Evolutionary conservation across 2,113 vertebrate genomes (phyloP), one percentile per base, ranked within the genome.

Genomic region (Polypterus senegalus): DNA sequence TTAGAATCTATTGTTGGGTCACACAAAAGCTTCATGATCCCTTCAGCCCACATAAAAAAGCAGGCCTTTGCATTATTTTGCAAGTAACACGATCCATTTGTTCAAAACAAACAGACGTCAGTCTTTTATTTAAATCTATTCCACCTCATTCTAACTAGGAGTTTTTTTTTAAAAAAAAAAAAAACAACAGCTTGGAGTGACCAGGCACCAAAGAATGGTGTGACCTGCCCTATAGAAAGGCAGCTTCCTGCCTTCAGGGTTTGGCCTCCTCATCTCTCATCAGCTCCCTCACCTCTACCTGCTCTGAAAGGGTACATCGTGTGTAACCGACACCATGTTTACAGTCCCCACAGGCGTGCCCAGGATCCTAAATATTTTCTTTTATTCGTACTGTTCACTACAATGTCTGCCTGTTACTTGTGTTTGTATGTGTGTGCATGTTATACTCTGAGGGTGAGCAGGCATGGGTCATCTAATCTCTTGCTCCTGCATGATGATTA

Each of bases 231-330:
- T 27, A 55, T 2, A 55, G 10, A 55, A 55, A 55, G 10, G 43
- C 54, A 8, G 9, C 54, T 55, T 55, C 54, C 54, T 55, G 54
- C 54, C 54, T 55, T 11, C 54, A 55, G 54, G 54, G 54, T 27
- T 55, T 27, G 27, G 54, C 43, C 54, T 55, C 54, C 54, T 10
- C 10, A 55, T 55, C 5, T 55, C 4, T 55, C 54, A 55, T 9
- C 54, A 55, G 9, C 54, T 10, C 5, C 10, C 54, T 55, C 54
- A 8, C 5, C 43, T 27, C 10, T 55, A 55, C 54, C 54, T 55
- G 54, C 5, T 5, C 9, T 11, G 43, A 55, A 55, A 55, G 9
- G 54, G 27, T 10, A 55, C 54, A 55, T 55, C 5, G 54, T 8
- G 27, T 27, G 9, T 10, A 55, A 55, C 54, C 43, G 54, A 55